Percentiles rank a stretch among this genome's conserved stretches.
phyloP scores from a whole-genome alignment of 2,888 invertebrate genomes.

The Aphelenchoides bicaudatus region DNA sequence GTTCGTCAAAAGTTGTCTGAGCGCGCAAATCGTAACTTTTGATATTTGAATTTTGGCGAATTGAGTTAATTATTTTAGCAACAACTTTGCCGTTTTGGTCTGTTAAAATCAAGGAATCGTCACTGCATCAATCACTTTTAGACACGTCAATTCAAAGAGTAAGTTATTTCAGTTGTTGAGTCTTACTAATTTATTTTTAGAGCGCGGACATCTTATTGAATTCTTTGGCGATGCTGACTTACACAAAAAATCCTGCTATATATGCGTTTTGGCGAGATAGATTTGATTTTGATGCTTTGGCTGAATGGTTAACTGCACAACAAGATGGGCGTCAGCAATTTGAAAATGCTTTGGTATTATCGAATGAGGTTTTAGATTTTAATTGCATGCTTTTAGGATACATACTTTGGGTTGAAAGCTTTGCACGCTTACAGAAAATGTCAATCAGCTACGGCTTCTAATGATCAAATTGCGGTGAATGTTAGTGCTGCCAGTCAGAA shows the following conservation, averaged over 20 bases:
- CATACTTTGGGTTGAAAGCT: slow-evolving; percentile 49
- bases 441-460: background rate
- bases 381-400: slow-evolving; percentile 36
- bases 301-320: slow-evolving; percentile 56
- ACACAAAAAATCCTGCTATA: slow-evolving; percentile 30
- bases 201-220: slow-evolving; percentile 33
- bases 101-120: background rate
- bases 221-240: slow-evolving; percentile 35
- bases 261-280: slow-evolving; percentile 28
- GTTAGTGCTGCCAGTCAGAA: slow-evolving; percentile 9
- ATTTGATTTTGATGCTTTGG: slow-evolving; percentile 51
- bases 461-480: slow-evolving; percentile 16
- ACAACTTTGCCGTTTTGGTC: background rate
- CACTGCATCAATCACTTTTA: background rate
- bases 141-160: background rate
- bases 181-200: slow-evolving; percentile 21
- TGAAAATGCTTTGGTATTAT: slow-evolving; percentile 44
- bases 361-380: background rate
- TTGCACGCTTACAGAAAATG: slow-evolving; percentile 42
- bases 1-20: slow-evolving; percentile 36
- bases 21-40: slow-evolving; percentile 36
- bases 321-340: slow-evolving; percentile 42
- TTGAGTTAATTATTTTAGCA: background rate
- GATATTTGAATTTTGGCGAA: background rate
- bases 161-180: background rate